A percentile compares a stretch with the other conserved stretches of the same genome.
phyloP scores from a whole-genome alignment of 1,140 invertebrate genomes.

The Dreissena polymorpha region DNA sequence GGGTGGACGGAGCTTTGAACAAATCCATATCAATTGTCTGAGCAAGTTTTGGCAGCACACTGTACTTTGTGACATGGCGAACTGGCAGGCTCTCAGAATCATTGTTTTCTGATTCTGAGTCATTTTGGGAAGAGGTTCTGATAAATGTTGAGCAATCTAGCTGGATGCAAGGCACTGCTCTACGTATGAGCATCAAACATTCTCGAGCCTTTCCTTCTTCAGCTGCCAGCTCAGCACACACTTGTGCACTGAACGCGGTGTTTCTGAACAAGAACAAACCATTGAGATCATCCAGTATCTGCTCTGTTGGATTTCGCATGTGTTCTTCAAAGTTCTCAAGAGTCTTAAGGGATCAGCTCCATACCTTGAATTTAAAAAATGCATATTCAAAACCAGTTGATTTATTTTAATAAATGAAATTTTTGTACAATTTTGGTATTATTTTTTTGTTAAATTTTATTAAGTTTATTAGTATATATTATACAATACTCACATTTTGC shows the following conservation, averaged over 20 bases:
- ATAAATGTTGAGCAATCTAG: conserved; percentile 26
- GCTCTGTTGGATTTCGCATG: conserved; percentile 39
- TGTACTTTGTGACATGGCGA: conserved; percentile 13
- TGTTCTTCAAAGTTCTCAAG: neutral
- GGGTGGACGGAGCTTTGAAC: conserved; percentile 25
- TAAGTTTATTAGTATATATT: too few relatives aligned
- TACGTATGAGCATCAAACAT: conserved; percentile 27
- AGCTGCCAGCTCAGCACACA: conserved; percentile 5
- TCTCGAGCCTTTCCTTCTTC: conserved; percentile 33
- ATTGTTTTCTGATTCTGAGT: neutral
- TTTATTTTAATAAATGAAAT: neutral
- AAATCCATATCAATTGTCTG: conserved; percentile 22
- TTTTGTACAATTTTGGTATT: too few relatives aligned
- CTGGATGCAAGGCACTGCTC: conserved; percentile 32
- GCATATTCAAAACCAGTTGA: neutral
- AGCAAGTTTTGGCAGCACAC: conserved; percentile 34
- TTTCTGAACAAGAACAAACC: conserved; percentile 47
- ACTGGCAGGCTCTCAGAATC: neutral
- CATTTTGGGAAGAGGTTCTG: conserved; percentile 10
- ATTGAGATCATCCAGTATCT: conserved; percentile 50
- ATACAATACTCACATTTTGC: too few relatives aligned
- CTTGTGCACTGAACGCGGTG: conserved; percentile 37
- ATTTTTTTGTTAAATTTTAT: too few relatives aligned
- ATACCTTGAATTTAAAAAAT: neutral
- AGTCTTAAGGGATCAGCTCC: conserved; percentile 35